A percentile compares a stretch with the other conserved stretches of the same genome.
Evolutionary conservation across 2,113 vertebrate species (phyloP).

Genomic region (Hucho hucho): DNA sequence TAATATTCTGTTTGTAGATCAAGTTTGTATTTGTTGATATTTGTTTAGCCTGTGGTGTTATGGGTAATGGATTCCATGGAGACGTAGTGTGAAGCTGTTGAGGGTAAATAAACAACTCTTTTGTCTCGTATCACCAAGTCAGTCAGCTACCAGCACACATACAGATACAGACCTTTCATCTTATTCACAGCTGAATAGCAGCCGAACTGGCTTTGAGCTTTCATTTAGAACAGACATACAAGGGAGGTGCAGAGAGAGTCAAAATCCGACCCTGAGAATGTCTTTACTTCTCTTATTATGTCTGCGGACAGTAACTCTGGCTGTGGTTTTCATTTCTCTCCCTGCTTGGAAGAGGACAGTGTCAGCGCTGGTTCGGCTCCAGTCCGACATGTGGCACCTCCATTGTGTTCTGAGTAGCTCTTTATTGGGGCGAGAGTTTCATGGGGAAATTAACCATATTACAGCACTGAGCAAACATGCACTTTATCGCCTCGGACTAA

Average conservation of each 20-base stretch:
- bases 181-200: neutral
- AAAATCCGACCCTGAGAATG: neutral
- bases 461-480: conserved; percentile 64
- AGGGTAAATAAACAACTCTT: too few relatives aligned
- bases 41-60: too few relatives aligned
- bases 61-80: too few relatives aligned
- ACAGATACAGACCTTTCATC: neutral
- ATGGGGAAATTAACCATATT: conserved; percentile 56
- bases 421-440: conserved; percentile 32
- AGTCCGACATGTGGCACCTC: conserved; percentile 9
- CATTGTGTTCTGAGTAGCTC: conserved; percentile 12
- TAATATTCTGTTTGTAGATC: neutral
- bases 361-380: neutral
- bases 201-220: too few relatives aligned
- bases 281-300: neutral
- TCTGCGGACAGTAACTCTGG: neutral
- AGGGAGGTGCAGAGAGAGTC: too few relatives aligned
- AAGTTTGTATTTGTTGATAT: neutral
- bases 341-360: conserved; percentile 13
- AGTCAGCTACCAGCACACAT: neutral
- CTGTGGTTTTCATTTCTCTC: conserved; percentile 21
- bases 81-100: too few relatives aligned
- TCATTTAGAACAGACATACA: too few relatives aligned
- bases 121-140: neutral
- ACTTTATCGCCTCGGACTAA: conserved; percentile 59